These are phyloP conservation scores for Helicoverpa zea DNA, from an alignment of 1,140 invertebrate genomes.

Conservation along the genomic window DNA sequence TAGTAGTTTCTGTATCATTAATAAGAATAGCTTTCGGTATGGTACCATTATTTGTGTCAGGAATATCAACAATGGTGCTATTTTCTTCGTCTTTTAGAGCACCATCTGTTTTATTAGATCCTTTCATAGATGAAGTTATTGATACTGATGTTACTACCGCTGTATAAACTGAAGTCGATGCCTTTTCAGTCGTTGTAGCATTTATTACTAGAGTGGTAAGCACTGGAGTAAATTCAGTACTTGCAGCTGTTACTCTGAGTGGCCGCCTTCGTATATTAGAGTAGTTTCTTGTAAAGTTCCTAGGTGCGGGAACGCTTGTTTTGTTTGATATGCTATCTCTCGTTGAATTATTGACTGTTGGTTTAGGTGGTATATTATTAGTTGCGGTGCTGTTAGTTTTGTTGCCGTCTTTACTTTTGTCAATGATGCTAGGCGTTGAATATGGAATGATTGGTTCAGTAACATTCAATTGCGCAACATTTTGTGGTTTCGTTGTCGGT, in stretches of 20 bases:
- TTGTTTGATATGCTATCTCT: constrained; percentile 62
- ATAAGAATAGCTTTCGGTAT: constrained; percentile 57
- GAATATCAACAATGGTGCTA: constrained; percentile 58
- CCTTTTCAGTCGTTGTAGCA: constrained; percentile 78
- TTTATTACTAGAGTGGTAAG: constrained; percentile 59
- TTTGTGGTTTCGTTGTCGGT: constrained; percentile 67
- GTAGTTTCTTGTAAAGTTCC: constrained; percentile 78
- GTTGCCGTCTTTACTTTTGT: constrained; percentile 65
- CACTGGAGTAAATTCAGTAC: constrained; percentile 66
- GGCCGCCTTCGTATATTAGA: constrained; percentile 76
- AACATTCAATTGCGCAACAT: constrained; percentile 65
- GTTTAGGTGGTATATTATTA: constrained; percentile 49
- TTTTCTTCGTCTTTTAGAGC: constrained; percentile 65
- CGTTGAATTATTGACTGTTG: constrained; percentile 54
- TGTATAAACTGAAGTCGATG: constrained; percentile 83
- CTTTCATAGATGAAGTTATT: constrained; percentile 84
- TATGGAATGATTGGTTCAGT: constrained; percentile 71
- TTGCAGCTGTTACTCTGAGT: constrained; percentile 70
- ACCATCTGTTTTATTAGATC: constrained; percentile 78
- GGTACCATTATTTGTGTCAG: constrained; percentile 61
- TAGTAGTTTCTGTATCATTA: constrained; percentile 72
- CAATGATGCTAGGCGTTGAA: constrained; percentile 61
- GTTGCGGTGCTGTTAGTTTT: constrained; percentile 53
- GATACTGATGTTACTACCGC: constrained; percentile 86
- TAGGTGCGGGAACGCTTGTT: constrained; percentile 62